Percentiles rank a stretch among this genome's conserved stretches.
These are phyloP conservation scores for Trachymyrmex cornetzi DNA, from an alignment of 1,140 invertebrate genomes.

Conservation along the genomic window DNA sequence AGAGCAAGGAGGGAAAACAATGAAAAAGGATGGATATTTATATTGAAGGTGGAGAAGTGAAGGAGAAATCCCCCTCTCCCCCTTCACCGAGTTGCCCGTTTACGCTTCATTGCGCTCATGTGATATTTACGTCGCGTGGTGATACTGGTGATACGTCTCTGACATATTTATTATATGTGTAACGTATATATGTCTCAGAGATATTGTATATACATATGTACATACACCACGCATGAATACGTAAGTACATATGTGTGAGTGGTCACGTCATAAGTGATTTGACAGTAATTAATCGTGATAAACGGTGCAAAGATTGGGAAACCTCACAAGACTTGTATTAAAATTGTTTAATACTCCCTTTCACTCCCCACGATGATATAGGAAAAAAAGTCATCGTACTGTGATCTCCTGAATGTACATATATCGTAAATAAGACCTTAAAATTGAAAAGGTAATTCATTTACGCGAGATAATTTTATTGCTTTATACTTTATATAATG, in stretches of 20 bases:
- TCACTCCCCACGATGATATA: constrained; percentile 57
- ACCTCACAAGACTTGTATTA: constrained; percentile 32
- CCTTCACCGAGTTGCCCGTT: not conserved
- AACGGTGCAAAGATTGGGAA: constrained; percentile 11
- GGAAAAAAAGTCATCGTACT: constrained; percentile 11
- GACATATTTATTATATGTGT: constrained; percentile 37
- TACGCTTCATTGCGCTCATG: not conserved
- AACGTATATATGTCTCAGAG: not conserved
- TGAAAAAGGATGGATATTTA: not conserved
- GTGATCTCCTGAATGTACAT: constrained; percentile 42
- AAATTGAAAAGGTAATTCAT: constrained; percentile 68
- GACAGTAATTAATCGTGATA: constrained; percentile 67
- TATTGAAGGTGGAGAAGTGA: not conserved
- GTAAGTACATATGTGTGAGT: constrained; percentile 22
- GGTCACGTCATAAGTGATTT: constrained; percentile 58
- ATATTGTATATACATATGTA: constrained; percentile 21
- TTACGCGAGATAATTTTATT: not conserved
- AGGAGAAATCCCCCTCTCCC: not conserved
- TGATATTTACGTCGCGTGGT: not conserved
- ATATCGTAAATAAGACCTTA: constrained; percentile 21
- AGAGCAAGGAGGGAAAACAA: not conserved
- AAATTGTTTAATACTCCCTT: constrained; percentile 28
- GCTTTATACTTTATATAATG: not conserved
- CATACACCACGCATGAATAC: constrained; percentile 24
- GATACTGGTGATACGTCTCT: not conserved